Evolutionary conservation across 2,888 invertebrate genomes (phyloP).

Genomic region (Drosophila ezoana): DNA sequence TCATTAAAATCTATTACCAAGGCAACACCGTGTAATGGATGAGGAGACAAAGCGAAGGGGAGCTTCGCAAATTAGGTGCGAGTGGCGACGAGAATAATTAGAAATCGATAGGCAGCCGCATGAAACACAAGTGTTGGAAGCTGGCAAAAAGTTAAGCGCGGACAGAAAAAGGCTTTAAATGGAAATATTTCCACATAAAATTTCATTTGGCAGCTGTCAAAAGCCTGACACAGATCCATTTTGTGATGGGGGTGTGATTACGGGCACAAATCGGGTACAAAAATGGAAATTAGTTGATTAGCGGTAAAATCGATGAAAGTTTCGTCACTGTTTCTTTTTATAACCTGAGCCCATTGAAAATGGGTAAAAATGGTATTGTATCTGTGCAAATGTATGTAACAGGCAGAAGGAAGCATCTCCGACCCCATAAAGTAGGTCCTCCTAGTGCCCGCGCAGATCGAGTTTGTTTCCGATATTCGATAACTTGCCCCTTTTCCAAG

Average conservation of each 20-base stretch:
- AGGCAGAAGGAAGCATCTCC: too few species aligned
- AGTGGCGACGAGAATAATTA: conserved; percentile 44
- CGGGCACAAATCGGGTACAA: neutral
- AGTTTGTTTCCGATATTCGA: too few species aligned
- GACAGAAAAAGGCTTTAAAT: neutral
- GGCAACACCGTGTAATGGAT: neutral
- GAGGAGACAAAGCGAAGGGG: neutral
- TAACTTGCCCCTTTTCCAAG: too few species aligned
- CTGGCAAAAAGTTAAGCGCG: neutral
- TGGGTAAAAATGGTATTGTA: too few species aligned
- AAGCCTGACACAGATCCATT: conserved; percentile 24
- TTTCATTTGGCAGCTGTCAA: conserved; percentile 44
- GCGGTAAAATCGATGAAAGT: neutral
- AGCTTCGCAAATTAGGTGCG: neutral
- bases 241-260: conserved; percentile 8
- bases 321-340: too few species aligned
- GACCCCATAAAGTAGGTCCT: too few species aligned
- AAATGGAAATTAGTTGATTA: conserved; percentile 39
- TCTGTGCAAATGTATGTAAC: too few species aligned
- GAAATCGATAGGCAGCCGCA: conserved; percentile 48
- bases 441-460: too few species aligned
- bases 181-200: conserved; percentile 5
- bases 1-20: conserved; percentile 38
- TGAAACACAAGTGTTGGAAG: neutral
- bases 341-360: too few species aligned